phyloP scores from a whole-genome alignment of 2,888 invertebrate genomes.

The Drosophila subquinaria region DNA sequence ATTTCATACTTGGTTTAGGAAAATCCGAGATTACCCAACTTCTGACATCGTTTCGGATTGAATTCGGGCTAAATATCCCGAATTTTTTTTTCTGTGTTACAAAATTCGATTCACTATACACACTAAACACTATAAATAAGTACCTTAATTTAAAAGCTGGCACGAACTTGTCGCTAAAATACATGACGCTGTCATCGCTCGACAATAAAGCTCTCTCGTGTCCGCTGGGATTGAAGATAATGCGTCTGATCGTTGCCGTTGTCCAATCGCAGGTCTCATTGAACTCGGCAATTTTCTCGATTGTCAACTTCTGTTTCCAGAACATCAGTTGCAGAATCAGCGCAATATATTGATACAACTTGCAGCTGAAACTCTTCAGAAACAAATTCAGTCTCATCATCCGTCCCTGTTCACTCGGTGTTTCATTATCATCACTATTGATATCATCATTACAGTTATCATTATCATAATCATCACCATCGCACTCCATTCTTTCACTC shows the following conservation, averaged over 20 bases:
- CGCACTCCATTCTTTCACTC: not conserved
- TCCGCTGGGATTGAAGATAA: not conserved
- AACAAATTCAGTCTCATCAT: not conserved
- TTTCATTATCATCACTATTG: not conserved
- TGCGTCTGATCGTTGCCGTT: not conserved
- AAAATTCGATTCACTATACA: too few species aligned
- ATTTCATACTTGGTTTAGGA: too few species aligned
- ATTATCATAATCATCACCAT: not conserved
- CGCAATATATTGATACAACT: not conserved
- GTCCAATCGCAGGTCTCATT: not conserved
- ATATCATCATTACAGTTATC: too few species aligned
- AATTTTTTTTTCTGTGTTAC: too few species aligned
- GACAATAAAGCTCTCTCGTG: not conserved
- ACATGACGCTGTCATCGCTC: not conserved
- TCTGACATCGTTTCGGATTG: too few species aligned
- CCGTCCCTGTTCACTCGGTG: not conserved
- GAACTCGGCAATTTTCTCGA: not conserved
- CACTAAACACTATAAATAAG: not conserved
- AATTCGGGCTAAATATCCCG: too few species aligned
- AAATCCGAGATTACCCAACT: too few species aligned
- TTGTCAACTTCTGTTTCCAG: not conserved
- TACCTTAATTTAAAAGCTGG: not conserved
- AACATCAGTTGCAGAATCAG: not conserved
- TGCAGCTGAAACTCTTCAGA: not conserved
- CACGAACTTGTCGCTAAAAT: not conserved